Base-by-base conservation (phyloP, 2,113 vertebrate species). In the Macaca nemestrina region DNA sequence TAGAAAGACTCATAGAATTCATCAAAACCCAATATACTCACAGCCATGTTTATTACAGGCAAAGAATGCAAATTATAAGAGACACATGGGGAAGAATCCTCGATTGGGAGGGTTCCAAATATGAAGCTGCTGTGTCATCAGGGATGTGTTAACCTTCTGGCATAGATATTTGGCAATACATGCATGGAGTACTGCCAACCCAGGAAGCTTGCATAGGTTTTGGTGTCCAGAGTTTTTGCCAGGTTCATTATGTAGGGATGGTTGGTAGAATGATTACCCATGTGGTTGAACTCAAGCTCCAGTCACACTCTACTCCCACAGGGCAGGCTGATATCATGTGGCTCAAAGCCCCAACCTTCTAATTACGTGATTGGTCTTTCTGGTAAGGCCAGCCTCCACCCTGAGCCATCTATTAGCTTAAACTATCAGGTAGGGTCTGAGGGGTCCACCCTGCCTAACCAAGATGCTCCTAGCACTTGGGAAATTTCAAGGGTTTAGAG, bases 401-500 rank as follows among this genome's bases (percentile, higher is more conserved):
- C 70, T 68, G 70, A 96, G 61, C 81, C 72, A 96, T 48, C 70
- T 84, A 40, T 88, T 83, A 73, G 48, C 32, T 70, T 59, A 94
- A 67, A 87, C 35, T 93, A 52, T 72, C 73, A 61, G 59, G 32
- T 48, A 52, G 35, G 22, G 48, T 59, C 30, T 92, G 27, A 85
- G 88, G 22, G 18, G 59, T 16, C 25, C 22, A 88, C 86, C 32
- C 16, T 57, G 68, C 87, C 90, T 84, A 91, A 68, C 6, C 79
- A 84, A 90, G 76, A 40, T 30, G 61, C 4, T 82, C 48, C 30
- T 55, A 64, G 59, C 48, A 61, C 43, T 88, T 88, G n/a, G 64
- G 83, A 92, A 91, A 91, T 84, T 52, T 91, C 32, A 84, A 61
- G 38, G 55, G 35, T 88, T 97, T 93, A 75, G 55, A 64, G n/a